phyloP scores from a whole-genome alignment of 2,113 vertebrate genomes.

The Cisticola juncidis region DNA sequence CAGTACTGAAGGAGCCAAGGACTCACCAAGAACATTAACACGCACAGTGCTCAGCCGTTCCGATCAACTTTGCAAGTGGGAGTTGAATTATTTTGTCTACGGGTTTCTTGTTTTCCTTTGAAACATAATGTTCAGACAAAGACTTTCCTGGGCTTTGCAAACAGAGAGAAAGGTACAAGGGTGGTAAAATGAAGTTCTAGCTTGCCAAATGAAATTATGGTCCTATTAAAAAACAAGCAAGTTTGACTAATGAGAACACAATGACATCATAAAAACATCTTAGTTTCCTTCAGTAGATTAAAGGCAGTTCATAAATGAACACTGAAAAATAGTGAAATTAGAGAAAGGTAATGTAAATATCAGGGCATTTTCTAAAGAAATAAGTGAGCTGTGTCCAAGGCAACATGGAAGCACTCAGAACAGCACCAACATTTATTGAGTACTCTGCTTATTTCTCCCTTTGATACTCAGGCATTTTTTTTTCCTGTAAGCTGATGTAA shows the following conservation, averaged over 20 bases:
- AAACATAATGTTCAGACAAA: not conserved
- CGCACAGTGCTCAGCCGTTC: not conserved
- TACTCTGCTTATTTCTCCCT: conserved; percentile 14
- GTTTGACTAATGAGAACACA: not conserved
- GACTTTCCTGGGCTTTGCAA: not conserved
- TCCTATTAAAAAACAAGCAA: not conserved
- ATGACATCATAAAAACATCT: conserved; percentile 34
- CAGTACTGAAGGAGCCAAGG: not conserved
- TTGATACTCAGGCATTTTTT: conserved; percentile 1
- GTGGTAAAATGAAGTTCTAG: not conserved
- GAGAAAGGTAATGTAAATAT: conserved; percentile 28
- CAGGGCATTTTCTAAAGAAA: not conserved
- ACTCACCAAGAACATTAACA: not conserved
- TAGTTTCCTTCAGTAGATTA: conserved; percentile 21
- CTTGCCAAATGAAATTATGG: not conserved
- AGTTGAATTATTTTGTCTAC: conserved; percentile 27
- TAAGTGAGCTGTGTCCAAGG: not conserved
- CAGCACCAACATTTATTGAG: conserved; percentile 11
- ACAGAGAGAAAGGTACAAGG: not conserved
- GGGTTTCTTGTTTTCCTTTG: not conserved
- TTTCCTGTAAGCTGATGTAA: not conserved
- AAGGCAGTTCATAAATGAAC: conserved; percentile 37
- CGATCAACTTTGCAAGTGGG: not conserved
- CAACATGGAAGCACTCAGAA: conserved; percentile 34
- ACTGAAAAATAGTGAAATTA: not conserved